Evolutionary conservation across 1,140 invertebrate species (phyloP), one percentile per base, ranked within the genome.

Genomic region (Drosophila watanabei): DNA sequence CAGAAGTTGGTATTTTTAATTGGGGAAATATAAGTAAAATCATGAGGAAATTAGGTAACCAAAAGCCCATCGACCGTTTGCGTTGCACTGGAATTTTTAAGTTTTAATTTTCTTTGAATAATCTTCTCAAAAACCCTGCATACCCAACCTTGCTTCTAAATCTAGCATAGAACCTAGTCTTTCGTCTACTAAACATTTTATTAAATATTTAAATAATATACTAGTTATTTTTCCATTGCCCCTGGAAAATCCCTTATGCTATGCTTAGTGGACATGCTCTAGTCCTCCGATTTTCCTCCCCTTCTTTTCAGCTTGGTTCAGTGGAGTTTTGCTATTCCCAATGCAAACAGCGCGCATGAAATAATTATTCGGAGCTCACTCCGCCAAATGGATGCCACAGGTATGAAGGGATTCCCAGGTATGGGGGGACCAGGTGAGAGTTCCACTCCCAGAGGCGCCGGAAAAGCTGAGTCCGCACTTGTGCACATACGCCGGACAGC

Each of bases 311-410:
- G 24, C 49, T 33, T 45, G 66, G 71, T 46, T 33, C 69, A 72
- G 28, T 65, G 51, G 43, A 72, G 70, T 72, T 65, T 20, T 80
- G 76, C 71, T 87, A 87, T 89, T 89, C 78, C 81, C 85, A 75
- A 82, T 84, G 86, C 85, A 85, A 88, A 88, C 86, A 88, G 79
- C 48, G 81, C 72, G 70, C 86, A 88, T 88, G 85, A 88, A 88
- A 88, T 88, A 88, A 88, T 88, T 88, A 88, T 89, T 72, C 65
- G 56, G 66, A 61, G 56, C 75, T 33, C 37, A n/a, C 49, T 49
- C 64, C 72, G 76, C 68, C 65, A 80, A 89, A 87, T 73, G 71
- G 86, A 75, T 84, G 66, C 80, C 66, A 75, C 80, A 80, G 84
- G 83, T 82, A 56, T 14, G 52, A 37, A 24, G 33, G 35, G 37